A percentile compares a stretch with the other conserved stretches of the same genome.
These are phyloP conservation scores for Caenorhabditis becei DNA, from an alignment of 2,888 invertebrate genomes.

Conservation along the genomic window DNA sequence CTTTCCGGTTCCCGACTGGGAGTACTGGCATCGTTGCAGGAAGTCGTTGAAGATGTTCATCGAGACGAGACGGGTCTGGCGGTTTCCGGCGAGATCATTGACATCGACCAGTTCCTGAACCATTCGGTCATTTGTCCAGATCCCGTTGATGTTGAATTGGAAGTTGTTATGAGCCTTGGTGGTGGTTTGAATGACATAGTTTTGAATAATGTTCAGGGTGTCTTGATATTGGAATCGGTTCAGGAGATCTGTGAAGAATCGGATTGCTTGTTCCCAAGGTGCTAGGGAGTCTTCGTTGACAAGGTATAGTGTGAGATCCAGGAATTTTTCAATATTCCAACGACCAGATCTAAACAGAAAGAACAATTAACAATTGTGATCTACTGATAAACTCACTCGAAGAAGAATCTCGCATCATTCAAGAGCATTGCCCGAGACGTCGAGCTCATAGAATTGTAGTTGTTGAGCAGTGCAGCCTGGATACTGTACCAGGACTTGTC, in stretches of 20 bases:
- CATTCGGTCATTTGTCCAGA: slow-evolving; percentile 56
- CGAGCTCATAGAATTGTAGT: slow-evolving; percentile 21
- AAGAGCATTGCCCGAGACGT: slow-evolving; percentile 57
- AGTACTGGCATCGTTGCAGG: slow-evolving; percentile 35
- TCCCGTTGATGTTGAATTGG: slow-evolving; percentile 41
- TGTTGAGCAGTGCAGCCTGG: slow-evolving; percentile 37
- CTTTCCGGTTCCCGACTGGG: slow-evolving; percentile 46
- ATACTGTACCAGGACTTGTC: slow-evolving; percentile 54
- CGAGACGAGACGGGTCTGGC: slow-evolving; percentile 25
- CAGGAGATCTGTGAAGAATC: slow-evolving; percentile 29
- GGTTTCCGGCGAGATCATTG: slow-evolving; percentile 28
- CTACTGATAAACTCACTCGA: slow-evolving; percentile 9
- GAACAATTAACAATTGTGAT: not conserved
- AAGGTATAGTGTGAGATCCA: slow-evolving; percentile 53
- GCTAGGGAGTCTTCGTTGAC: slow-evolving; percentile 40
- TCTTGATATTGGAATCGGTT: slow-evolving; percentile 47
- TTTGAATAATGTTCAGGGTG: slow-evolving; percentile 23
- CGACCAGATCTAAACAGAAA: no score
- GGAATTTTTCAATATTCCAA: slow-evolving; percentile 28
- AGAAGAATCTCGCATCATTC: slow-evolving; percentile 53
- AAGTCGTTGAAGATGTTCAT: slow-evolving; percentile 48
- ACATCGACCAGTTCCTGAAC: slow-evolving; percentile 41
- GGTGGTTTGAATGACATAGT: slow-evolving; percentile 38
- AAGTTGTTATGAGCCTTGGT: slow-evolving; percentile 28
- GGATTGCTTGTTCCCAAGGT: slow-evolving; percentile 48